phyloP scores from a whole-genome alignment of 1,140 invertebrate species.

The Harpegnathos saltator region DNA sequence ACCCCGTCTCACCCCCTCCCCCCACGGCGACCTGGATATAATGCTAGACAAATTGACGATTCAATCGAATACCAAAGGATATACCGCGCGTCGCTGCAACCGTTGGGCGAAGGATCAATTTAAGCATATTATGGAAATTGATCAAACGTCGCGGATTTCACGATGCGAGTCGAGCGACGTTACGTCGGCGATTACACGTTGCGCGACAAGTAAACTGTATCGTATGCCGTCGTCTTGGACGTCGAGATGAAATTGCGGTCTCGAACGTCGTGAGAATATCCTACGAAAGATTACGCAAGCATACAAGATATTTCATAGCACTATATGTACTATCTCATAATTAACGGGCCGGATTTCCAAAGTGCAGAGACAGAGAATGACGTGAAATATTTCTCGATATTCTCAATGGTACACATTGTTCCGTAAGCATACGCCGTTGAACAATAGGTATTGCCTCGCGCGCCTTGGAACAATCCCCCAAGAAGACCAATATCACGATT shows the following conservation, averaged over 20 bases:
- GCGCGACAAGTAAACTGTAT: background rate
- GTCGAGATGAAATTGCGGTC: no score
- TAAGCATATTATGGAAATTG: conserved; percentile 75
- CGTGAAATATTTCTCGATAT: no score
- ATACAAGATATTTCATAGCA: background rate
- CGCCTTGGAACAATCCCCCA: background rate
- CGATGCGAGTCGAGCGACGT: background rate
- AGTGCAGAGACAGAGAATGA: no score
- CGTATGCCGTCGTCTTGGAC: no score
- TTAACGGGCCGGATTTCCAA: no score
- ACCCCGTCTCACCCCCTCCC: conserved; percentile 34
- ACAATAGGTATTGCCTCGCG: background rate
- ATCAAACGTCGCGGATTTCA: conserved; percentile 43
- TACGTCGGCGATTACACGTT: conserved; percentile 20
- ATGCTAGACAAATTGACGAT: conserved; percentile 86
- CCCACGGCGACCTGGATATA: conserved; percentile 81
- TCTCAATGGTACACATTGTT: no score
- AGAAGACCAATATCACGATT: background rate
- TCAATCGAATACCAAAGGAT: conserved; percentile 84
- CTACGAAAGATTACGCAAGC: background rate
- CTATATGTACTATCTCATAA: no score
- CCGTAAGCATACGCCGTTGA: background rate
- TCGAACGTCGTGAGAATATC: background rate
- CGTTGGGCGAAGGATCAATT: conserved; percentile 73
- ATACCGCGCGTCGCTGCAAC: conserved; percentile 75